Evolutionary conservation across 2,797 vertebrate genomes (phyloP).

Genomic region (Chelon auratus): DNA sequence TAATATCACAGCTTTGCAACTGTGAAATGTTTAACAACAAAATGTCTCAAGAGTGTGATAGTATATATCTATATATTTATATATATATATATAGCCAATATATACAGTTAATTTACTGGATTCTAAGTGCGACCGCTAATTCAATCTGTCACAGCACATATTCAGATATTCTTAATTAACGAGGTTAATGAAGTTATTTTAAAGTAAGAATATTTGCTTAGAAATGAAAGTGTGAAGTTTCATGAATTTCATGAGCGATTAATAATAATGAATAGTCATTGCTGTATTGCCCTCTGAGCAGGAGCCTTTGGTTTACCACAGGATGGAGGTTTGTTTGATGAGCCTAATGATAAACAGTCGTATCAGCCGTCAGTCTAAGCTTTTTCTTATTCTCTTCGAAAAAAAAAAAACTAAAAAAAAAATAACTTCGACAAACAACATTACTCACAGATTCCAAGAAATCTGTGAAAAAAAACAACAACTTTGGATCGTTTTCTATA

Average conservation of each 20-base stretch:
- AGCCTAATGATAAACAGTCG: conserved; percentile 14
- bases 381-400: conserved; percentile 2
- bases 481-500: conserved; percentile 47
- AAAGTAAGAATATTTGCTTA: background rate
- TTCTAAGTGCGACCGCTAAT: background rate
- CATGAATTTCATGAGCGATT: background rate
- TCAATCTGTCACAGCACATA: conserved; percentile 3
- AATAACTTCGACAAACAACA: conserved; percentile 8
- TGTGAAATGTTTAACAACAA: background rate
- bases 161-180: background rate
- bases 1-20: background rate
- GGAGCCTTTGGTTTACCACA: background rate
- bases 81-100: background rate
- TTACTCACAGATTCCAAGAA: conserved; percentile 27
- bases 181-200: background rate
- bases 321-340: background rate
- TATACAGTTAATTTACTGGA: background rate
- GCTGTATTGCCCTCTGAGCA: background rate
- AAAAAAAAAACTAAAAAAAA: background rate
- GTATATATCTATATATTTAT: background rate
- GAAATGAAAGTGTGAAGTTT: background rate
- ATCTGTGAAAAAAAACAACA: background rate
- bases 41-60: background rate
- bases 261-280: background rate
- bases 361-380: conserved; percentile 21